These are phyloP conservation scores for Zosterops hypoxanthus DNA, from an alignment of 2,113 vertebrate species.

Conservation along the genomic window DNA sequence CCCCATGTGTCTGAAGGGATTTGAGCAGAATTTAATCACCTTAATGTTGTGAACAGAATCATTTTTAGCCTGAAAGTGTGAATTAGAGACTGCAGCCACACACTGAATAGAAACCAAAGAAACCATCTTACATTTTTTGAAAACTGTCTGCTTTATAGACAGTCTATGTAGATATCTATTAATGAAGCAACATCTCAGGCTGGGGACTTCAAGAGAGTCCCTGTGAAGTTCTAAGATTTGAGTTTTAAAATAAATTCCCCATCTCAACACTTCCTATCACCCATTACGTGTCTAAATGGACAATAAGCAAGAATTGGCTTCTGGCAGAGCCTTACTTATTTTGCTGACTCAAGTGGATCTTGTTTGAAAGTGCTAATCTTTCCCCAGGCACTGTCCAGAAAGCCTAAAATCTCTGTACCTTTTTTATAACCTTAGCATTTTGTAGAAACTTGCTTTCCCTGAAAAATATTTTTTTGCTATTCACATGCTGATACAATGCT, in stretches of 20 bases:
- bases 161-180: not conserved
- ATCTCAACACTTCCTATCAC: not conserved
- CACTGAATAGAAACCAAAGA: not conserved
- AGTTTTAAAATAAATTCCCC: not conserved
- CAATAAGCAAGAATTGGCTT: not conserved
- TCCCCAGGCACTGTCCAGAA: not conserved
- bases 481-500: not conserved
- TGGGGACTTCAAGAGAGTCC: not conserved
- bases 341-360: not conserved
- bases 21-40: not conserved
- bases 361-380: not conserved
- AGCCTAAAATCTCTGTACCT: not conserved
- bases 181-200: not conserved
- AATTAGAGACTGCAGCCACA: not conserved
- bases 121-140: not conserved
- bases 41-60: not conserved
- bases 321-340: not conserved
- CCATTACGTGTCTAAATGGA: not conserved
- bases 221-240: not conserved
- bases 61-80: not conserved
- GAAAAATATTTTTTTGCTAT: not conserved
- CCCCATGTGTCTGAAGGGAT: not conserved
- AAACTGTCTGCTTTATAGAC: not conserved
- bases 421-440: not conserved
- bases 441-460: not conserved